Conservation (phyloP, 2,888 invertebrate species). For the Ochropacha duplaris region DNA sequence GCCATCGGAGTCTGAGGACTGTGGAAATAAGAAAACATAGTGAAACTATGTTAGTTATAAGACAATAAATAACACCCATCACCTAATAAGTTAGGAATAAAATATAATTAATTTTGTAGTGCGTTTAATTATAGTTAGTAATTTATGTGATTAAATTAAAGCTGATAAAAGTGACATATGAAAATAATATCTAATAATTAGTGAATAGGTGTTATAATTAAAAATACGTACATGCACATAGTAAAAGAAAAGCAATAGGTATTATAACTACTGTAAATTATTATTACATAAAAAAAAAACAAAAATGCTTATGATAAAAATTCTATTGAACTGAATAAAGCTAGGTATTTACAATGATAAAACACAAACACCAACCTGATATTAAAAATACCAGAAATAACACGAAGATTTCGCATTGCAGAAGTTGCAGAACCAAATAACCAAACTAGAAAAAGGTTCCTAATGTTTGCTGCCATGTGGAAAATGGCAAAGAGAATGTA, state of each 20-base stretch:
- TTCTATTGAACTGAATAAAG: not conserved
- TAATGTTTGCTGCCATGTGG: not conserved
- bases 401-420: not conserved
- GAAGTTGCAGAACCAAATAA: not conserved
- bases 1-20: conserved; percentile 71
- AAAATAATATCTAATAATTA: too few relatives aligned
- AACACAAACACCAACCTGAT: not conserved
- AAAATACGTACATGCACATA: too few relatives aligned
- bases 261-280: too few relatives aligned
- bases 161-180: too few relatives aligned
- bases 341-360: not conserved
- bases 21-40: conserved; percentile 26
- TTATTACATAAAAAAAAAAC: too few relatives aligned
- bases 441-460: not conserved
- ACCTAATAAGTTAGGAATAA: not conserved
- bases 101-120: too few relatives aligned
- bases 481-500: too few relatives aligned
- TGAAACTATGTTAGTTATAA: not conserved
- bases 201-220: too few relatives aligned
- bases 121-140: too few relatives aligned
- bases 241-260: too few relatives aligned
- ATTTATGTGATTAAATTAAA: not conserved
- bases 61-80: not conserved
- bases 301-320: not conserved
- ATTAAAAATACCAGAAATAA: not conserved